Evolutionary conservation across 2,888 invertebrate genomes (phyloP), one percentile per base, ranked within the genome.

Genomic region (Cenopis cana): DNA sequence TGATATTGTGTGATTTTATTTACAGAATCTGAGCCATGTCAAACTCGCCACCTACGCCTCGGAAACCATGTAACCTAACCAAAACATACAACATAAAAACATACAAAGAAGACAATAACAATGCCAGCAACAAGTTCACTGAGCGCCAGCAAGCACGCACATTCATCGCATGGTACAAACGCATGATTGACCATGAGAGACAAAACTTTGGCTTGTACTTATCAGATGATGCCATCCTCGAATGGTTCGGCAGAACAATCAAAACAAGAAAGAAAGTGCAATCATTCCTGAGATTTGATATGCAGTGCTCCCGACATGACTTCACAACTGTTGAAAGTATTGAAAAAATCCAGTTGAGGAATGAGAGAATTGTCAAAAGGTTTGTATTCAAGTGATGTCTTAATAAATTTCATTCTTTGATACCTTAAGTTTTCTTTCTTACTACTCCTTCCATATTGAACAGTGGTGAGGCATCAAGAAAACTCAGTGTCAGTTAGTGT

Each of bases 191-290:
- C 73, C 85, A 93, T 81, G 90, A 94, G 55, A 84, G 93, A 14
- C 86, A 90, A 55, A 94, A 91, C 73, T 76, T 95, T 1, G 85
- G 90, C 9, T 78, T 93, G 36, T 93, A 94, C 76, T 77, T 95
- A 29, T 89, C 94, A 18, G 93, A 94, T 73, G 89, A 94, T 79
- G 90, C 94, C 1, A 83, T 90, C 0, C 84, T 96, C 2, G 95
- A 95, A 81, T 96, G 95, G 95, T 96, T 96, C 82, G 96, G 95
- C 0, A 89, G 94, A 66, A 95, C 94, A 12, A 89, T 95, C 9
- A 94, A 90, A 80, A 94, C 94, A 0, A 94, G 93, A 74, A 94
- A 93, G 80, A 95, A 94, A 78, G 94, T 95, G 0, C 83, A 91
- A 1, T 84, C 89, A 5, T 95, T 95, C 76, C 77, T 95, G 3